Evolutionary conservation across 2,888 invertebrate genomes (phyloP), one percentile per base, ranked within the genome.

Genomic region (Chelonus formosanus): DNA sequence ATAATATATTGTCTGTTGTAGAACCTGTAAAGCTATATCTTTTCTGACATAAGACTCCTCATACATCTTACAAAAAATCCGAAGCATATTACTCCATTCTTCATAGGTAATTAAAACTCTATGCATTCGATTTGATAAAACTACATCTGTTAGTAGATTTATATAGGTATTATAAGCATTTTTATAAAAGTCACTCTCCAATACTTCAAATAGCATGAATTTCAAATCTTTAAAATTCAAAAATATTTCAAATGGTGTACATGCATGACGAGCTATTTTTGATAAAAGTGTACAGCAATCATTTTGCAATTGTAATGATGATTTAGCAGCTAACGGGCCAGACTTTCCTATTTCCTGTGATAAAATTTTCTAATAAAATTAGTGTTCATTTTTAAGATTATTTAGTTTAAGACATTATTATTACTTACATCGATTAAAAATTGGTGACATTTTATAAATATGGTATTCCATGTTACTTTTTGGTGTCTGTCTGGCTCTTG

Each of bases 161-260:
- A 90, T 75, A 76, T 90, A 90, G 31, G 86, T 85, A 77, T 87
- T 86, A 60, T 88, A 87, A 73, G 81, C 82, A 74, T 77, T 65
- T 44, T 70, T 34, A 45, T 74, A 78, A 48, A 75, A 84, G 76
- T 60, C 84, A 80, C 75, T 79, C 75, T 54, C 78, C 69, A 74
- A 70, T 58, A 83, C 68, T 68, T 82, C 73, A 7, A 78, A 67
- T 36, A 77, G 69, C 6, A 76, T 35, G 4, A 67, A 43, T n/a
- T 79, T 65, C 40, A 82, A 67, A 67, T 75, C 70, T 4, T 67
- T 50, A 44, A 72, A 65, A 10, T 70, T 69, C 5, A 79, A 63
- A 58, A 65, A 71, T 64, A 63, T 70, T 3, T 68, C 69, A 3
- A 71, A 67, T 35, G 70, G 40, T 56, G 65, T 55, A 48, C 58